phyloP scores from a whole-genome alignment of 1,140 invertebrate species.

The Physella acuta region DNA sequence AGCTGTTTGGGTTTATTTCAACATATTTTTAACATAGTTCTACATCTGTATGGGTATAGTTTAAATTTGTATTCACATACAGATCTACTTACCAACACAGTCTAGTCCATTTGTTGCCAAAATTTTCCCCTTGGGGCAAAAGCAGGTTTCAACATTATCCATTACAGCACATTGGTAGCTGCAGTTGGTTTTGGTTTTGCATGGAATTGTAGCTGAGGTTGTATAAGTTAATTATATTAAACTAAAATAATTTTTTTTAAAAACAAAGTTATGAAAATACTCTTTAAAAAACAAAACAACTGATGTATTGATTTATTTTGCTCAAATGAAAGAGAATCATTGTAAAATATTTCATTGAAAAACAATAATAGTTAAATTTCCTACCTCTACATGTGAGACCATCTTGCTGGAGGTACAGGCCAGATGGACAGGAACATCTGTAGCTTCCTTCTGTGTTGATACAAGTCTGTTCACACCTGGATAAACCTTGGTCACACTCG shows the following conservation, averaged over 20 bases:
- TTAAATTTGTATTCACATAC: too few species aligned
- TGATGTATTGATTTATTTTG: too few species aligned
- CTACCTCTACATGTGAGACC: neutral
- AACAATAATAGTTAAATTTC: too few species aligned
- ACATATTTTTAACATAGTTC: too few species aligned
- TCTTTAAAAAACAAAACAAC: too few species aligned
- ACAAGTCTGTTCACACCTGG: neutral
- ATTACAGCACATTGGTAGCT: neutral
- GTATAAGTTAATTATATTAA: too few species aligned
- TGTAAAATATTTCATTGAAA: too few species aligned
- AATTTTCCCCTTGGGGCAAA: neutral
- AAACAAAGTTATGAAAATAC: too few species aligned
- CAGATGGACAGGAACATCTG: neutral
- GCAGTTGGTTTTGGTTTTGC: neutral
- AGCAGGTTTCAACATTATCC: neutral
- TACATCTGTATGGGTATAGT: too few species aligned
- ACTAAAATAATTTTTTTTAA: too few species aligned
- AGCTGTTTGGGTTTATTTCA: too few species aligned
- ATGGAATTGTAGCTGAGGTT: neutral
- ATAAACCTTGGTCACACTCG: neutral
- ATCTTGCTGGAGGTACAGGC: neutral
- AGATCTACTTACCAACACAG: neutral
- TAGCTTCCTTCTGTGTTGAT: slow-evolving; percentile 10
- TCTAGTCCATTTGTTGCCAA: neutral
- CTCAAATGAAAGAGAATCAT: too few species aligned